These are phyloP conservation scores for Mythimna lalbum DNA, from an alignment of 2,888 invertebrate species.

Conservation along the genomic window DNA sequence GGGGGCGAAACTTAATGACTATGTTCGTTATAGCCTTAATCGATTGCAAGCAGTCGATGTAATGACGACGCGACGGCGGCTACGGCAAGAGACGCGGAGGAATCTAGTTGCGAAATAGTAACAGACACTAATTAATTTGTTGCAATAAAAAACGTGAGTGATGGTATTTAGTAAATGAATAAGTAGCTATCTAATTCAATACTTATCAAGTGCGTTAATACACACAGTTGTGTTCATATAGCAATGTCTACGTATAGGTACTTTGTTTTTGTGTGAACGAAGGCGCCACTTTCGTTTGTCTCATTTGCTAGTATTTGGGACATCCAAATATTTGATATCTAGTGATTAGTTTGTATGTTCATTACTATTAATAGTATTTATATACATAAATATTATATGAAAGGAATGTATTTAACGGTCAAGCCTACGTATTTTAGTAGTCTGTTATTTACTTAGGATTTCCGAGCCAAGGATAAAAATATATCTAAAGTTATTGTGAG, in stretches of 20 bases:
- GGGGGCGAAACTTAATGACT: constrained; percentile 30
- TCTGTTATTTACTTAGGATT: background rate
- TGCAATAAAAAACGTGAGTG: constrained; percentile 27
- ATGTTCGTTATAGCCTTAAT: constrained; percentile 30
- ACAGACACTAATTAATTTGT: constrained; percentile 36
- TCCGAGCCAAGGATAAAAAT: background rate
- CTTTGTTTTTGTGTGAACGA: background rate
- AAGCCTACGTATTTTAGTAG: too few relatives aligned
- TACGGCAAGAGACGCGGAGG: constrained; percentile 29
- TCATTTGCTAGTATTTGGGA: background rate
- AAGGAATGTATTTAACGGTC: background rate
- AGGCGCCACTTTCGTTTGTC: background rate
- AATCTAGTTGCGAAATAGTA: constrained; percentile 35
- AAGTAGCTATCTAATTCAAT: background rate
- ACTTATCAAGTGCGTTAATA: background rate
- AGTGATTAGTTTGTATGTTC: background rate
- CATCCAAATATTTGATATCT: constrained; percentile 2
- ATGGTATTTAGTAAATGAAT: background rate
- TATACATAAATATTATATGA: background rate
- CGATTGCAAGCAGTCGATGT: constrained; percentile 10
- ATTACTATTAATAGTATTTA: too few relatives aligned
- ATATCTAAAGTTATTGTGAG: too few relatives aligned
- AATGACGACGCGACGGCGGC: constrained; percentile 1
- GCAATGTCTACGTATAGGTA: background rate
- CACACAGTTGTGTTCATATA: background rate